A percentile compares a stretch with the other conserved stretches of the same genome.
These are phyloP conservation scores for Subanguina moxae DNA, from an alignment of 1,140 invertebrate genomes.

Conservation along the genomic window DNA sequence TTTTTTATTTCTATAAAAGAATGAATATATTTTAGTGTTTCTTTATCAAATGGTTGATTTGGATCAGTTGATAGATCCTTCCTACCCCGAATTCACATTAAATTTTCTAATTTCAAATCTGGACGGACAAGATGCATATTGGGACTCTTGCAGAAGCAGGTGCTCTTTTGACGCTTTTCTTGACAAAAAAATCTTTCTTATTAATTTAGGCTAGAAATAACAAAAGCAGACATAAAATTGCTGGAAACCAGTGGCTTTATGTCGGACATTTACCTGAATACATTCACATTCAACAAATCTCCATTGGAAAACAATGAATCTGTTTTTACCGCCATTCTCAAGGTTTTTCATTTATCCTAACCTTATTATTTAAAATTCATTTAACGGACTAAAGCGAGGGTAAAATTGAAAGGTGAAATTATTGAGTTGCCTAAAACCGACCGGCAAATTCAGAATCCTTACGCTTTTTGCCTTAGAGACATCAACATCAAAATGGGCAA, in stretches of 20 bases:
- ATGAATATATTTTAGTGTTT: too few relatives aligned
- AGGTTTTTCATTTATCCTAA: neutral
- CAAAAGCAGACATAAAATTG: neutral
- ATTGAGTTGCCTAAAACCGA: too few relatives aligned
- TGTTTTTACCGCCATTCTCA: neutral
- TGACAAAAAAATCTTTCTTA: too few relatives aligned
- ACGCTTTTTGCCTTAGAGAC: too few relatives aligned
- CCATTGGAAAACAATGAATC: too few relatives aligned
- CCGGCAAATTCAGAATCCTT: too few relatives aligned
- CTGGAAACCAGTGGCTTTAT: neutral
- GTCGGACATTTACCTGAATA: neutral
- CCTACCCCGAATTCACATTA: neutral
- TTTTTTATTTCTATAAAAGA: too few relatives aligned
- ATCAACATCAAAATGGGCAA: too few relatives aligned
- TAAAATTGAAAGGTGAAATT: too few relatives aligned
- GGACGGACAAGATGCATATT: neutral
- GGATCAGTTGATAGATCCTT: neutral
- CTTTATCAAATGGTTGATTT: neutral
- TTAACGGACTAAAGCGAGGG: too few relatives aligned
- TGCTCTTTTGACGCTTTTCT: neutral
- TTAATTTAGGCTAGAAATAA: neutral
- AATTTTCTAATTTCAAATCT: neutral
- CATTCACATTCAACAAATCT: neutral
- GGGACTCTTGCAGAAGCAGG: neutral
- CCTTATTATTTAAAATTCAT: too few relatives aligned